Base-by-base conservation (phyloP, 2,888 invertebrate species). In the Chrysodeixis includens region DNA sequence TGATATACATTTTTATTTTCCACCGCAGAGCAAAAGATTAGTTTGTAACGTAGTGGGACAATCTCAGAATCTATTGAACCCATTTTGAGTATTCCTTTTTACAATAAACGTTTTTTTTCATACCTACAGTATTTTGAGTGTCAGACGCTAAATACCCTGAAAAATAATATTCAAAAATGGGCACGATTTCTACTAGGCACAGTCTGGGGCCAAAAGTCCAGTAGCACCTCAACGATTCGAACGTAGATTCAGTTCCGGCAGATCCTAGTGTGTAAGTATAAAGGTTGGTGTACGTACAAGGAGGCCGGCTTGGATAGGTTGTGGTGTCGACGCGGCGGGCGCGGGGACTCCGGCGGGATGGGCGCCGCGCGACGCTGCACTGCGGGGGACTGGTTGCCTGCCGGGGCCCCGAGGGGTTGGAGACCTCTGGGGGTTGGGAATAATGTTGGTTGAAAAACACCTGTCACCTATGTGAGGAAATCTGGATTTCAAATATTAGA, bases 261-360 rank as follows among this genome's bases (percentile, higher is more conserved):
- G 30, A 5, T 20, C 9, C 9, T 18, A 6, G 54, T 66, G 74
- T 0, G 70, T 76, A 55, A 79, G 79, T 40, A 81, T 74, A 30
- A 79, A 74, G 52, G 77, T 73, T 54, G 63, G 72, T 64, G 82
- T 92, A 94, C 94, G 85, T 90, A 94, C 94, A 92, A 89, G 60
- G 93, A 90, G 62, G 88, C 88, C 0, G 93, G 93, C 62, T 93
- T 91, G 78, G 88, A 70, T 71, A 91, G 86, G 71, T 82, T 83
- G 85, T 86, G 87, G 69, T 89, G 88, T 0, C 93, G 84, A 2
- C 94, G 89, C 57, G 88, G 81, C 4, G 88, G 89, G 7, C 93
- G 91, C 56, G 94, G 94, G 70, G 90, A 90, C 66, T 93, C 93
- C 44, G 92, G 91, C 22, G 86, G 82, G 8, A 87, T 84, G 10